These are phyloP conservation scores for Pararge aegeria DNA, from an alignment of 1,140 invertebrate species.

Conservation along the genomic window DNA sequence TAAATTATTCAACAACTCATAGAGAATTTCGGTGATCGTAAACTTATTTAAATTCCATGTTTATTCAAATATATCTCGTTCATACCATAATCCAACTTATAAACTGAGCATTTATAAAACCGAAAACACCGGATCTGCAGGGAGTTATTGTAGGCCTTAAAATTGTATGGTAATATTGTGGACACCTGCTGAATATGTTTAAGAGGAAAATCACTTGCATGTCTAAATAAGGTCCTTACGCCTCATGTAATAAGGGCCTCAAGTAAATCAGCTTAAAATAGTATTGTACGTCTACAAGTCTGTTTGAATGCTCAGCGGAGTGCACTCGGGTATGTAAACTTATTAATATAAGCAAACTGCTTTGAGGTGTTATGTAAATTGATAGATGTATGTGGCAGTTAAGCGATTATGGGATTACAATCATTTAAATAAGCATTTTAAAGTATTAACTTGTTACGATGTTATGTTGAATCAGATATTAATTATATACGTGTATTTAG, in stretches of 20 bases:
- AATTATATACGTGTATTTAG: neutral
- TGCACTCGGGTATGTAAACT: slow-evolving; percentile 69
- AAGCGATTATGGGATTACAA: slow-evolving; percentile 26
- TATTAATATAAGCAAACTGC: slow-evolving; percentile 62
- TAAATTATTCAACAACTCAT: no score
- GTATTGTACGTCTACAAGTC: slow-evolving; percentile 34
- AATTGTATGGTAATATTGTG: slow-evolving; percentile 76
- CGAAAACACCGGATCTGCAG: slow-evolving; percentile 57
- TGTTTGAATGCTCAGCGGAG: slow-evolving; percentile 60
- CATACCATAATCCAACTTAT: slow-evolving; percentile 28
- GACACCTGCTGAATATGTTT: slow-evolving; percentile 79
- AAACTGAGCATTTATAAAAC: slow-evolving; percentile 42
- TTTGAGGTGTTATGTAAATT: slow-evolving; percentile 68
- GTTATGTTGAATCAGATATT: neutral
- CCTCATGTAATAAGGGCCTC: neutral
- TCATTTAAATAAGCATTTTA: slow-evolving; percentile 21
- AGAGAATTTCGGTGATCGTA: neutral
- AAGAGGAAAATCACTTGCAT: slow-evolving; percentile 31
- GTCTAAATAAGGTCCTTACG: slow-evolving; percentile 4
- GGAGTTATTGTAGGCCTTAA: slow-evolving; percentile 62
- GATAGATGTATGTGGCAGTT: slow-evolving; percentile 31
- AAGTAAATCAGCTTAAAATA: slow-evolving; percentile 11
- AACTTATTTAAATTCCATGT: slow-evolving; percentile 33
- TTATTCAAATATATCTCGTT: slow-evolving; percentile 32
- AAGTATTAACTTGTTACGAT: slow-evolving; percentile 7